Conservation (phyloP, 2,797 vertebrate genomes). For the Myotis daubentonii region DNA sequence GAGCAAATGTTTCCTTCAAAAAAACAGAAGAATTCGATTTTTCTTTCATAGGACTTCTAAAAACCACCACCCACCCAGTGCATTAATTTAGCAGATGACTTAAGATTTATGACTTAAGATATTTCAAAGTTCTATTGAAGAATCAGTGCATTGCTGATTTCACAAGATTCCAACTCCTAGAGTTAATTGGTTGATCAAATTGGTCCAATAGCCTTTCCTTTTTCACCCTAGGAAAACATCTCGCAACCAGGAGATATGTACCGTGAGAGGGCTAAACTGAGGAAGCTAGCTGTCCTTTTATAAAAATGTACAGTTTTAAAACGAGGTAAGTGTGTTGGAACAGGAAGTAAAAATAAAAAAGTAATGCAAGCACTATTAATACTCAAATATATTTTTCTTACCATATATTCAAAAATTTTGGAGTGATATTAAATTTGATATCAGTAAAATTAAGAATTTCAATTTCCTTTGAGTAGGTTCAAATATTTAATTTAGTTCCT, state of each 20-base stretch:
- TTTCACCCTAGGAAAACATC: neutral
- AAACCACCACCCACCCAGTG: neutral
- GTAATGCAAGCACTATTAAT: neutral
- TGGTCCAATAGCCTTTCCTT: neutral
- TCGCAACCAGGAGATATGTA: neutral
- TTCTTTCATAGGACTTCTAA: neutral
- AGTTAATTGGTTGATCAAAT: neutral
- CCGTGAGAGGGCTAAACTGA: neutral
- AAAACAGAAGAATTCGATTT: neutral
- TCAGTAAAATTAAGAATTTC: neutral
- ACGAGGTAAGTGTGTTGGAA: neutral
- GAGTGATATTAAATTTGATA: neutral
- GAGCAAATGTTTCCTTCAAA: neutral
- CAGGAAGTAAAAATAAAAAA: neutral
- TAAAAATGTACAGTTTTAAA: neutral
- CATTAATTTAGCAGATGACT: neutral
- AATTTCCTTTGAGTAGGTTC: neutral
- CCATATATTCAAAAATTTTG: neutral
- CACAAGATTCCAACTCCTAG: neutral
- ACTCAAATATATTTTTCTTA: neutral
- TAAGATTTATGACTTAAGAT: neutral
- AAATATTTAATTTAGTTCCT: neutral
- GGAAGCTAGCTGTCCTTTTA: neutral
- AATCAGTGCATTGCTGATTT: neutral
- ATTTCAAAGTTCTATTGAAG: neutral